Percentiles rank a stretch among this genome's conserved stretches.
Evolutionary conservation across 2,113 vertebrate genomes (phyloP).

Genomic region (Rhegmatorhina hoffmannsi): DNA sequence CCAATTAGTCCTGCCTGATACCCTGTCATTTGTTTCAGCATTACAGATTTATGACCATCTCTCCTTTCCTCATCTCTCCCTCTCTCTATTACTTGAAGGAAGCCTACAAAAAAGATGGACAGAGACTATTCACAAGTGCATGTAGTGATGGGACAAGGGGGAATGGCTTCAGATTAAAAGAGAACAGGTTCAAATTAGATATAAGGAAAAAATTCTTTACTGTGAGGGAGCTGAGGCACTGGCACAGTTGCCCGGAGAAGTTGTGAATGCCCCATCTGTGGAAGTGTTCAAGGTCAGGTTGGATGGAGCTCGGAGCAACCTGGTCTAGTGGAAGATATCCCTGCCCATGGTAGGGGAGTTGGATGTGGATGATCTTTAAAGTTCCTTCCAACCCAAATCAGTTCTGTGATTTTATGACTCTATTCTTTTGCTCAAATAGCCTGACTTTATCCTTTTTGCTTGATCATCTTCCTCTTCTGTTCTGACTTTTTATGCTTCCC

Average conservation of each 20-base stretch:
- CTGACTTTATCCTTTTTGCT: background rate
- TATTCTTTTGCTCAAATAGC: background rate
- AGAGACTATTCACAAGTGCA: background rate
- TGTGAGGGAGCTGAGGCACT: background rate
- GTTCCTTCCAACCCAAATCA: background rate
- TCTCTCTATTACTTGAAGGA: background rate
- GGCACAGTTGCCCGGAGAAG: background rate
- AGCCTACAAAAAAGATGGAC: background rate
- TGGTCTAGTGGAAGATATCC: background rate
- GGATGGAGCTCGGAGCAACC: background rate
- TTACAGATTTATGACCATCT: background rate
- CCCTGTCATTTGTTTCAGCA: background rate
- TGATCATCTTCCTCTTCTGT: background rate
- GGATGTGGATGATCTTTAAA: background rate
- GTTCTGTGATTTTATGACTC: background rate
- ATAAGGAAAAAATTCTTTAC: background rate
- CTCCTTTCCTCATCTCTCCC: background rate
- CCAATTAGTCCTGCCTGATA: conserved; percentile 24
- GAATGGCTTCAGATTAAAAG: background rate
- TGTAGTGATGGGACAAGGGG: background rate
- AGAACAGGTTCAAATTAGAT: background rate
- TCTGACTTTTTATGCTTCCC: background rate
- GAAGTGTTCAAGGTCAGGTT: background rate
- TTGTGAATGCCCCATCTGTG: background rate
- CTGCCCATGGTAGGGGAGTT: background rate